Conservation (phyloP, 2,888 invertebrate species). For the Dysmachus trigonus region DNA sequence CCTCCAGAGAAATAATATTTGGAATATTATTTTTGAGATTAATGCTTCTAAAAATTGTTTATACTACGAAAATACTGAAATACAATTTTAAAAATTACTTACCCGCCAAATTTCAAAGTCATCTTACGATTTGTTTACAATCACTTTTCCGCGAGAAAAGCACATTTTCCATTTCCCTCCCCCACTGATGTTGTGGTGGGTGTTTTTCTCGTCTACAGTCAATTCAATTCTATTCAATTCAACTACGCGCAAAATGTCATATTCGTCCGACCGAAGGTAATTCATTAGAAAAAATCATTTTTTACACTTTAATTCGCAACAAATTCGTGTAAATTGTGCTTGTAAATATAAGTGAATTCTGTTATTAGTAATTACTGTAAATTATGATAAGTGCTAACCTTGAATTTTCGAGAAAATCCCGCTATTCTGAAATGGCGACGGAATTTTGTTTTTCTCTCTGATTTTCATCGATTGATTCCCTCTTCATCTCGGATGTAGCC, state of each 20-base stretch:
- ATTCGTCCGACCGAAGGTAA: slow-evolving; percentile 35
- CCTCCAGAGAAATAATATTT: too few relatives aligned
- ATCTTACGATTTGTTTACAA: background rate
- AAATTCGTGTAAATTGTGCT: background rate
- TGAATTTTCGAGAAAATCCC: background rate
- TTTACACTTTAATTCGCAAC: background rate
- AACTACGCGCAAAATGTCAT: slow-evolving; percentile 24
- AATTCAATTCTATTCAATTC: background rate
- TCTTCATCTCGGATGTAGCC: background rate
- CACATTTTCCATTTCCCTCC: background rate
- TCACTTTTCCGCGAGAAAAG: background rate
- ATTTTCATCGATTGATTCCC: background rate
- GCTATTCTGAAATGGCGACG: background rate
- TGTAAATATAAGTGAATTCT: background rate
- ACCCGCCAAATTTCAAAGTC: background rate
- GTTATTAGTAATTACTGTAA: background rate
- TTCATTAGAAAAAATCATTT: background rate
- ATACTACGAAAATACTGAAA: too few relatives aligned
- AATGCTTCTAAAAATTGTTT: too few relatives aligned
- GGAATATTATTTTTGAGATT: too few relatives aligned
- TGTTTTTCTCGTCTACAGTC: background rate
- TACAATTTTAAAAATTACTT: background rate
- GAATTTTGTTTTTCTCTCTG: background rate
- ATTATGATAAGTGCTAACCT: background rate
- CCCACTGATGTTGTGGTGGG: background rate